A percentile compares a stretch with the other conserved stretches of the same genome.
phyloP scores from a whole-genome alignment of 2,888 invertebrate species.

The Sturmia bella region DNA sequence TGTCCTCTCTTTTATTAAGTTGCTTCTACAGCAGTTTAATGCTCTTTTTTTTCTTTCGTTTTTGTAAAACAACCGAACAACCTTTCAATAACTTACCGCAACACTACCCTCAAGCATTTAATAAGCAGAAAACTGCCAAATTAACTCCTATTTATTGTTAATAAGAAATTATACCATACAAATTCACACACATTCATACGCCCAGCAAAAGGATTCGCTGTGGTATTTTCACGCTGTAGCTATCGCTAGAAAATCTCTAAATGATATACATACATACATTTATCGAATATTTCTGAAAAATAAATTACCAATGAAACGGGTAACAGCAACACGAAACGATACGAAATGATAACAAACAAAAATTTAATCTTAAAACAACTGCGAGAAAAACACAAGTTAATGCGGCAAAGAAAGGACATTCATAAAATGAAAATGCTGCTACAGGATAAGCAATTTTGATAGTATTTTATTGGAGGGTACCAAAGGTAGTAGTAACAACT shows the following conservation, averaged over 20 bases:
- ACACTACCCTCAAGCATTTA: slow-evolving; percentile 32
- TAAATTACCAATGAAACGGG: slow-evolving; percentile 63
- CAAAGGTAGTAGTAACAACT: slow-evolving; percentile 14
- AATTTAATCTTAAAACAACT: slow-evolving; percentile 48
- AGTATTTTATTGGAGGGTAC: slow-evolving; percentile 55
- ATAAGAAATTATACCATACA: slow-evolving; percentile 60
- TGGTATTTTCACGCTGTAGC: slow-evolving; percentile 53
- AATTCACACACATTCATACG: not conserved
- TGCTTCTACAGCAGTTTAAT: too few species aligned
- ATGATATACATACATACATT: slow-evolving; percentile 66
- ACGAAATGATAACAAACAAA: slow-evolving; percentile 56
- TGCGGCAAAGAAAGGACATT: slow-evolving; percentile 35
- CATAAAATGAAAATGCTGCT: slow-evolving; percentile 16
- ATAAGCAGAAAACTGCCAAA: slow-evolving; percentile 62
- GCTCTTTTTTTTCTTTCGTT: not conserved
- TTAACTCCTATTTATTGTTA: slow-evolving; percentile 70
- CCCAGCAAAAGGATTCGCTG: slow-evolving; percentile 1
- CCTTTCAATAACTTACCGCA: slow-evolving; percentile 34
- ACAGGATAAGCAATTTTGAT: slow-evolving; percentile 48
- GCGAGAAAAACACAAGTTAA: not conserved
- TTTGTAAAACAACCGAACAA: not conserved
- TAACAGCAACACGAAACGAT: slow-evolving; percentile 14
- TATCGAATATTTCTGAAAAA: slow-evolving; percentile 60
- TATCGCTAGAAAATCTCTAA: slow-evolving; percentile 55
- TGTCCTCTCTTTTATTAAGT: not conserved